Evolutionary conservation across 2,888 invertebrate species (phyloP), one percentile per base, ranked within the genome.

Genomic region (Penaeus monodon): DNA sequence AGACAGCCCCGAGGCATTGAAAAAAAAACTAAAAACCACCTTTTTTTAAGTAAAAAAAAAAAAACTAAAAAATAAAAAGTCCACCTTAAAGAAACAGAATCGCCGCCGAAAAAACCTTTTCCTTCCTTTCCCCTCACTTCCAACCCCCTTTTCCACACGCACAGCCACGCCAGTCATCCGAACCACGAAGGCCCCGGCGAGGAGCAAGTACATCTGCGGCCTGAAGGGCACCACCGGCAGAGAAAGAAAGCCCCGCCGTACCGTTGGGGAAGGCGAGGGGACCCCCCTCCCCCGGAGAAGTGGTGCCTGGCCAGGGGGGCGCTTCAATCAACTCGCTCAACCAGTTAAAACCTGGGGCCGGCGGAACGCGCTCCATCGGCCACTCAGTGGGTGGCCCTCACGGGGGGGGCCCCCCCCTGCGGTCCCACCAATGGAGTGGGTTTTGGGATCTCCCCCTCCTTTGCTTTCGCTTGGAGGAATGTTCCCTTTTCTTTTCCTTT

Each of bases 281-380:
- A n/a, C n/a, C n/a, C n/a, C 92, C 97, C 97, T 2, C 96, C 95
- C 91, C 96, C 97, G 88, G 97, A 97, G 77, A 97, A 97, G 93
- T 98, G 97, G 97, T 97, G 97, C 93, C 93, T 97, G 97, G 97
- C 97, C n/a, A n/a, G 97, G 93, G 97, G 96, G 90, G 98, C 98
- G 1, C 94, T 98, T 90, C n/a, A n/a, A 97, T 98, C 92, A 98
- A 98, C 93, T 96, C 97, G 0, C 94, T 97, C 87, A 98, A 98
- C 93, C 98, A 98, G 93, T 98, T n/a, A n/a, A n/a, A n/a, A 98
- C 93, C 94, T 98, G 73, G 98, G 98, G n/a, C n/a, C 92, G 98
- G 98, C 12, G 98, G 97, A 29, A 97, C 97, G 3, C 94, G n/a
- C n/a, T n/a, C 98, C 24, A 97, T 98, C 91, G 98, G 97, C 88